Percentiles rank a stretch among this genome's conserved stretches.
phyloP scores from a whole-genome alignment of 2,113 vertebrate species.

The Mesitornis unicolor region DNA sequence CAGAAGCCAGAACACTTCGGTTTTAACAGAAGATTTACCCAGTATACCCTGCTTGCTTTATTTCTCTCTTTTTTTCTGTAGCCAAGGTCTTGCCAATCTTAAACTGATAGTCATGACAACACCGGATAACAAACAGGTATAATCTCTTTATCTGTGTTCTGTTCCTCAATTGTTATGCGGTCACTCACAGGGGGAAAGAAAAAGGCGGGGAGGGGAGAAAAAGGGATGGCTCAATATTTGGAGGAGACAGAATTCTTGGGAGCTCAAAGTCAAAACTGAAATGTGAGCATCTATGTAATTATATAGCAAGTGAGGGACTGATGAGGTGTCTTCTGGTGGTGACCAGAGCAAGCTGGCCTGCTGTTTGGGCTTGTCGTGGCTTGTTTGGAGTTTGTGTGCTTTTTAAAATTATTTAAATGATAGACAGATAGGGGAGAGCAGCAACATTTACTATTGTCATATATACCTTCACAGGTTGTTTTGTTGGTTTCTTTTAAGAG shows the following conservation, averaged over 20 bases:
- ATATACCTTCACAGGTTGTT: neutral
- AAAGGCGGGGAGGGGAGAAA: neutral
- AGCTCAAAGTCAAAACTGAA: neutral
- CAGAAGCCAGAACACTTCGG: neutral
- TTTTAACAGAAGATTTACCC: neutral
- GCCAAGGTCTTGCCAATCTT: conserved; percentile 82
- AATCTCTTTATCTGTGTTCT: neutral
- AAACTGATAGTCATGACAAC: conserved; percentile 86
- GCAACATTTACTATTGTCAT: neutral
- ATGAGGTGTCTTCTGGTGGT: neutral
- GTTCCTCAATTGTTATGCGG: neutral
- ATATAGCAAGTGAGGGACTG: neutral
- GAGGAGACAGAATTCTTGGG: neutral
- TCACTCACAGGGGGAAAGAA: neutral
- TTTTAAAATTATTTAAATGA: neutral
- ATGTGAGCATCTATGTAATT: neutral
- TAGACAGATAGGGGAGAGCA: neutral
- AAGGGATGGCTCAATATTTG: neutral
- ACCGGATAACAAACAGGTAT: conserved; percentile 77
- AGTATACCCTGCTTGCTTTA: neutral
- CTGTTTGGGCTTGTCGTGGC: neutral
- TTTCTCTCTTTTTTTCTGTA: conserved; percentile 31
- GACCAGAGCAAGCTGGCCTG: neutral
- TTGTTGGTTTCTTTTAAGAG: too few species aligned
- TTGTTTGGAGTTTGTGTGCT: neutral